Evolutionary conservation across 2,113 vertebrate genomes (phyloP).

Genomic region (Murina feae): DNA sequence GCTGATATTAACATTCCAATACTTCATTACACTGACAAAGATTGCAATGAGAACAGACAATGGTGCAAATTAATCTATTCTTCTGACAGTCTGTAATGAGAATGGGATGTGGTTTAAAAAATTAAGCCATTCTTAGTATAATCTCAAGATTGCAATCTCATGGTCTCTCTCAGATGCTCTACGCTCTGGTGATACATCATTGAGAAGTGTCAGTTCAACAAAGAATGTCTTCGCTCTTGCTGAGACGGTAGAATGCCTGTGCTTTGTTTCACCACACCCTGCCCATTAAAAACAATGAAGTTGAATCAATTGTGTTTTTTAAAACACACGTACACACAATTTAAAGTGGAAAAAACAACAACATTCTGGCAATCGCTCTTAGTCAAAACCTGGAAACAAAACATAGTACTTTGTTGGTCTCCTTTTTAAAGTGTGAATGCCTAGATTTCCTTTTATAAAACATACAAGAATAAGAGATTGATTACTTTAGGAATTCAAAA

Average conservation of each 20-base stretch:
- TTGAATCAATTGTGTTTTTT: slow-evolving; percentile 10
- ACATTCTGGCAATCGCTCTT: not conserved
- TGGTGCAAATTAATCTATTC: slow-evolving; percentile 55
- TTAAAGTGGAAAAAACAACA: not conserved
- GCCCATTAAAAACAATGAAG: slow-evolving; percentile 9
- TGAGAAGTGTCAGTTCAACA: slow-evolving; percentile 52
- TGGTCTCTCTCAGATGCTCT: slow-evolving; percentile 8
- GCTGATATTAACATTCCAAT: slow-evolving; percentile 36
- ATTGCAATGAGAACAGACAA: slow-evolving; percentile 46
- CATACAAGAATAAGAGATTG: not conserved
- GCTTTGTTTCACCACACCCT: slow-evolving; percentile 37
- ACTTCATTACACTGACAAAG: slow-evolving; percentile 45
- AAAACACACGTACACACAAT: not conserved
- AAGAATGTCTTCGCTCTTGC: slow-evolving; percentile 21
- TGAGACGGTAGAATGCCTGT: not conserved
- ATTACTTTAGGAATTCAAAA: not conserved
- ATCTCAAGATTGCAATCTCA: slow-evolving; percentile 47
- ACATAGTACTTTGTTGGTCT: not conserved
- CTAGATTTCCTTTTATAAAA: slow-evolving; percentile 38
- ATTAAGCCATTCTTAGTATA: slow-evolving; percentile 45
- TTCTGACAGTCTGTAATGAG: slow-evolving; percentile 59
- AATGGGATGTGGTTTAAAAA: slow-evolving; percentile 56
- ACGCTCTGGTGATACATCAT: not conserved
- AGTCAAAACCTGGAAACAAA: slow-evolving; percentile 7
- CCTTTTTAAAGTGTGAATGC: not conserved